Evolutionary conservation across 53 echinoderm and acorn worm species (phyloP), one percentile per base, ranked within the genome.

Genomic region (Holothuria leucospilota): DNA sequence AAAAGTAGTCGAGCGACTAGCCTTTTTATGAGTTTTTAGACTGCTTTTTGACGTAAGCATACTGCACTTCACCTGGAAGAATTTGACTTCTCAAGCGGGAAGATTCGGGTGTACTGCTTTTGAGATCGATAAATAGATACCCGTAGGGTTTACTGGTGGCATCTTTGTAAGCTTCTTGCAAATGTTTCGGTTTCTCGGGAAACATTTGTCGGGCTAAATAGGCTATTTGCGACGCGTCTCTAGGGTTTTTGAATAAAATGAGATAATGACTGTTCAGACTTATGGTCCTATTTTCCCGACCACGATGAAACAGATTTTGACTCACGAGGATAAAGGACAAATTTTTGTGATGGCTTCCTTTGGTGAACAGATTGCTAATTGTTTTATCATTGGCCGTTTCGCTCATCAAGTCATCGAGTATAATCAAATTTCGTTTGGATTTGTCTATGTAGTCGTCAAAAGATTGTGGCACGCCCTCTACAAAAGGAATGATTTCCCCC

Each of bases 331-430:
- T 92, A 13, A 96, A 91, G 0, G 96, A 94, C 13, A 96, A 59
- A 53, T 96, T 96, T 21, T 86, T 87, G 59, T 94, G 92, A 85
- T 96, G 96, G 69, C 91, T 90, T 0, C 93, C 93, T 85, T 93
- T 89, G 6, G 91, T 93, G 58, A 96, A 95, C 0, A 95, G 81
- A 27, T 93, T 60, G 0, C 87, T 82, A 16, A 96, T 74, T 68
- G 72, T 78, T 63, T 82, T 51, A 86, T 88, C 90, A 29, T 88
- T 86, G 18, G 80, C 78, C 0, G 82, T 85, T 78, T 95, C 89
- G 20, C 73, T 21, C 82, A 94, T 91, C 52, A 95, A 72, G 81
- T 95, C 93, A 51, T 95, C 95, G 2, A 95, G 79, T 21, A 93
- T 86, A 39, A 95, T 79, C 30, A 95, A 63, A 49, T 91, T 91